Base-by-base conservation (phyloP, 2,797 vertebrate genomes). In the Epinephelus awoara region DNA sequence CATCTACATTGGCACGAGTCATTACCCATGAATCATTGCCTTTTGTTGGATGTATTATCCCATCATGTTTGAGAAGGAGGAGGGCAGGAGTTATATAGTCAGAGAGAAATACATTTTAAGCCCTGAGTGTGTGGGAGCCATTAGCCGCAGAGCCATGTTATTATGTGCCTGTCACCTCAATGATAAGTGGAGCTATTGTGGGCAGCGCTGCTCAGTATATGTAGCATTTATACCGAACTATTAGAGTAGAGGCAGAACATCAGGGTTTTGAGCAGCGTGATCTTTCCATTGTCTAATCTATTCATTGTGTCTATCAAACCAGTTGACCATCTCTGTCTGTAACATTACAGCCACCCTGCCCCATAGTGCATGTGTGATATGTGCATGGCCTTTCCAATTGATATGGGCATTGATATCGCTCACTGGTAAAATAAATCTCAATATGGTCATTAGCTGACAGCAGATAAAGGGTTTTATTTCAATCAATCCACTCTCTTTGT, bases 121-220 rank as follows among this genome's bases (percentile, higher is more conserved):
- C 68, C 88, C 84, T 40, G 80, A 87, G 83, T 90, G 92, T 91
- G 91, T 91, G 89, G 92, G 91, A 91, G 86, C 88, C 90, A 90
- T 92, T 91, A 89, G 83, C 87, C 80, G 83, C 67, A 86, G 59
- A 89, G 87, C 85, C 83, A 80, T 82, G 85, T 90, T 90, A 93
- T 93, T 93, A 91, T 92, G 88, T 86, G 88, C 83, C 85, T 92
- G 91, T 92, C 92, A 92, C 79, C 85, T 90, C 79, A 10, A 42
- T 91, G 88, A 91, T 86, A 88, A 92, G 92, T 93, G 85, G 82
- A 84, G 76, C 85, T 84, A 72, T 81, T 90, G 87, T 91, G 82
- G 77, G 90, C 87, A 77, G 85, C 57, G n/a, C 67, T 50, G 70
- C 69, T 58, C 70, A 67, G 81, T 75, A 78, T 76, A 88, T 87